A percentile compares a stretch with the other conserved stretches of the same genome.
phyloP scores from a whole-genome alignment of 2,113 vertebrate genomes.

The Ploceus nigricollis region DNA sequence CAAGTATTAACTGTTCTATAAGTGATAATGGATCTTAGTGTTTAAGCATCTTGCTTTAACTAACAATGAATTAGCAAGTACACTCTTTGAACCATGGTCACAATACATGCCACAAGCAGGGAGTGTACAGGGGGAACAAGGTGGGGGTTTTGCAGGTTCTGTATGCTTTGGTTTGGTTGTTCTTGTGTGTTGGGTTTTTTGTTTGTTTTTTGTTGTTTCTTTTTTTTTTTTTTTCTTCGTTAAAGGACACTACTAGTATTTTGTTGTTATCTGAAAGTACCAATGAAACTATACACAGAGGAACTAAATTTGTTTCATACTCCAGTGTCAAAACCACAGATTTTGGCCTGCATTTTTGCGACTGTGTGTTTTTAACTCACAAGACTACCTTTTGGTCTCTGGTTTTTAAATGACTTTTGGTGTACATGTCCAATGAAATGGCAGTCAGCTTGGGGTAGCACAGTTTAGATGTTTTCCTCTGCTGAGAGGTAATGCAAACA shows the following conservation, averaged over 20 bases:
- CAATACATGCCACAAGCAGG: constrained; percentile 77
- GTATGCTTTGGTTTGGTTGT: constrained; percentile 47
- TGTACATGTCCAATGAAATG: constrained; percentile 40
- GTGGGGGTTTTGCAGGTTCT: constrained; percentile 59
- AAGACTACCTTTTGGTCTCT: constrained; percentile 28
- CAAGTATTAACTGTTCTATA: constrained; percentile 81
- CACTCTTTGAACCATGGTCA: constrained; percentile 77
- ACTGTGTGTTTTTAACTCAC: constrained; percentile 62
- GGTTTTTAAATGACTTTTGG: constrained; percentile 38
- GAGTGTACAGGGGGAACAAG: constrained; percentile 43
- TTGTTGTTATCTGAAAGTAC: constrained; percentile 55
- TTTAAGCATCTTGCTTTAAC: constrained; percentile 69
- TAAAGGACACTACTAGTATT: constrained; percentile 58
- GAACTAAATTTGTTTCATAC: constrained; percentile 50
- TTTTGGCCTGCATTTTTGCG: background rate
- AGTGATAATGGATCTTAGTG: constrained; percentile 63
- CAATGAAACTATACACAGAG: constrained; percentile 49
- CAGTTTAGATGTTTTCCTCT: constrained; percentile 29
- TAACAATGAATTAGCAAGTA: constrained; percentile 78
- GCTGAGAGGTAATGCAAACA: constrained; percentile 48
- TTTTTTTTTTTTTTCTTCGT: background rate
- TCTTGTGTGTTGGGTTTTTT: background rate
- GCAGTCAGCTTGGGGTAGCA: constrained; percentile 33
- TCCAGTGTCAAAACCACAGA: constrained; percentile 19
- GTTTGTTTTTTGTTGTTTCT: fast-evolving